A percentile compares a stretch with the other conserved stretches of the same genome.
Conservation (phyloP, 2,888 invertebrate genomes). For the Epicampocera succincta region DNA sequence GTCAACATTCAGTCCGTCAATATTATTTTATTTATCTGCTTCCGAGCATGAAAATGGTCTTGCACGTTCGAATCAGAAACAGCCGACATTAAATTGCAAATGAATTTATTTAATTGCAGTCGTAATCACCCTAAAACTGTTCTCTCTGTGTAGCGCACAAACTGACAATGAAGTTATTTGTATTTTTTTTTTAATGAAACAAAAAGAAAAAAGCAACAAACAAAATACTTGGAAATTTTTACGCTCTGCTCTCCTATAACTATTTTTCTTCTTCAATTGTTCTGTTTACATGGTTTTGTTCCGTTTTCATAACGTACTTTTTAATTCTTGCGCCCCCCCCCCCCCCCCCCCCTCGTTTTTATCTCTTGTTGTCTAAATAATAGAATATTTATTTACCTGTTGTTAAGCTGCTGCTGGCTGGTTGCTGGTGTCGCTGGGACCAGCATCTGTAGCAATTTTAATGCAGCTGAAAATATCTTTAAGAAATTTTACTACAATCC, state of each 20-base stretch:
- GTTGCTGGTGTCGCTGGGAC: neutral
- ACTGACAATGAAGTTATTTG: neutral
- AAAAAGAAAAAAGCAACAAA: constrained; percentile 28
- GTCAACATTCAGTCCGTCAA: too few species aligned
- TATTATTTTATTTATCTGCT: too few species aligned
- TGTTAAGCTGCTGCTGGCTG: too few species aligned
- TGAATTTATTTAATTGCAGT: too few species aligned
- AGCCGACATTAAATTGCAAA: too few species aligned
- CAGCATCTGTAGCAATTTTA: neutral
- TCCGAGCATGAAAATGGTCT: too few species aligned
- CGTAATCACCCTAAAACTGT: too few species aligned
- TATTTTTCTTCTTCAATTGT: constrained; percentile 3
- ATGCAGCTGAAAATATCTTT: too few species aligned
- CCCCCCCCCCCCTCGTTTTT: neutral
- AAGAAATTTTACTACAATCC: too few species aligned
- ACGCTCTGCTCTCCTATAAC: neutral
- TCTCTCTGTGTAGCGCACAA: too few species aligned
- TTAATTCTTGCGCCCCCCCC: too few species aligned
- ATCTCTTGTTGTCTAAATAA: neutral
- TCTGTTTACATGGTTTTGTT: constrained; percentile 12
- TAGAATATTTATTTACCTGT: neutral
- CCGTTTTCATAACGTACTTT: neutral
- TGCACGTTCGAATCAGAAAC: too few species aligned
- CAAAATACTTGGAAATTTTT: constrained; percentile 35
- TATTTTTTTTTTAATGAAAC: neutral